These are phyloP conservation scores for Zeuzera pyrina DNA, from an alignment of 2,888 invertebrate genomes.

Conservation along the genomic window DNA sequence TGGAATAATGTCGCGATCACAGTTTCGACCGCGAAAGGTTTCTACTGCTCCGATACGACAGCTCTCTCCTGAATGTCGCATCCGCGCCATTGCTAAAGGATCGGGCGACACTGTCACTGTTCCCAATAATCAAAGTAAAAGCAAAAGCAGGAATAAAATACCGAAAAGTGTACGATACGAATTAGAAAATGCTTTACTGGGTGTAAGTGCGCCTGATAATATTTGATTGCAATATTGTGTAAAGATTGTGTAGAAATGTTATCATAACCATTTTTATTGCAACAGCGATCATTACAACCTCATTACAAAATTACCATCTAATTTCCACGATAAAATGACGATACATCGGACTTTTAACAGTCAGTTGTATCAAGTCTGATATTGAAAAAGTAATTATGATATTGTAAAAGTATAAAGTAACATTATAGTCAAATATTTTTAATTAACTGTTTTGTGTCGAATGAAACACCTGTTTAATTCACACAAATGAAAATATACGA, in stretches of 20 bases:
- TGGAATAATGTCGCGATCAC: no score
- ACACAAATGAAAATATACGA: no score
- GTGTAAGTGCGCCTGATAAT: conserved; percentile 31
- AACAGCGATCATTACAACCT: no score
- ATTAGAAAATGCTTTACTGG: conserved; percentile 54
- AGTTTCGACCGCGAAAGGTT: no score
- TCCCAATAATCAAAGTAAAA: conserved; percentile 11
- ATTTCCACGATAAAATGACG: no score
- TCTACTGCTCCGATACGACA: neutral
- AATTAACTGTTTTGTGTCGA: no score
- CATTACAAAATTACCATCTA: no score
- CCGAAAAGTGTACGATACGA: conserved; percentile 50
- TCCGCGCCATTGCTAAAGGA: no score
- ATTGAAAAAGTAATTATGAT: neutral
- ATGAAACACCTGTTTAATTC: no score
- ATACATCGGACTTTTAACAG: no score
- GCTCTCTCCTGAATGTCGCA: neutral
- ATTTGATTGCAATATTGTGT: neutral
- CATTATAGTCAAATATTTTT: no score
- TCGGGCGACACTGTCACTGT: neutral
- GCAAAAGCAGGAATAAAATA: conserved; percentile 37
- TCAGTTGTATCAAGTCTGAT: neutral
- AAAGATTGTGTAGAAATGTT: neutral
- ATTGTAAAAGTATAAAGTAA: no score
- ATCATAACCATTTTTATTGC: neutral